phyloP scores from a whole-genome alignment of 2,888 invertebrate species.

The Shargacucullia verbasci region DNA sequence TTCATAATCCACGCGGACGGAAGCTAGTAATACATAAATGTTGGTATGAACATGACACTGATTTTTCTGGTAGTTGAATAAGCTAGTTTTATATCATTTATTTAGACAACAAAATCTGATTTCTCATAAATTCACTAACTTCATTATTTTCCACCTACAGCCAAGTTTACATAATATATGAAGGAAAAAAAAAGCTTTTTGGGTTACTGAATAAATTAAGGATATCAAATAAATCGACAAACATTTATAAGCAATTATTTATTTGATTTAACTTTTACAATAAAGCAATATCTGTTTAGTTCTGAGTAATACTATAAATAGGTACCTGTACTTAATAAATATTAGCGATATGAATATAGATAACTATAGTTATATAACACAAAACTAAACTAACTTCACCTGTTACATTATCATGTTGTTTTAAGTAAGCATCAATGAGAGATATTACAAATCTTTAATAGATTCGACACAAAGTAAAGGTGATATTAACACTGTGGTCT shows the following conservation, averaged over 20 bases:
- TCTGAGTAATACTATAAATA: slow-evolving; percentile 52
- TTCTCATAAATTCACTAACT: too few relatives aligned
- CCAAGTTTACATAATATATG: too few relatives aligned
- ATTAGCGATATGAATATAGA: slow-evolving; percentile 47
- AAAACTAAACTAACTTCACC: slow-evolving; percentile 36
- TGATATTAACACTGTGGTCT: background rate
- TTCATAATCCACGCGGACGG: too few relatives aligned
- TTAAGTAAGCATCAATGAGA: slow-evolving; percentile 12
- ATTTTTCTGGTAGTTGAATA: too few relatives aligned
- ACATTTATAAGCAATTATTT: slow-evolving; percentile 50
- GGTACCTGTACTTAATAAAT: slow-evolving; percentile 54
- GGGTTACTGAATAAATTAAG: background rate
- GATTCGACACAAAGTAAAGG: slow-evolving; percentile 17
- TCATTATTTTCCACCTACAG: too few relatives aligned
- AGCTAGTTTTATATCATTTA: too few relatives aligned
- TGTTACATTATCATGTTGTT: slow-evolving; percentile 28
- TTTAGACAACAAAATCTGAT: too few relatives aligned
- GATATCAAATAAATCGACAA: slow-evolving; percentile 3
- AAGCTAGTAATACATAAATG: too few relatives aligned
- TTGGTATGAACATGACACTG: too few relatives aligned
- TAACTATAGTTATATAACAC: slow-evolving; percentile 39
- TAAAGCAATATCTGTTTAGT: slow-evolving; percentile 56
- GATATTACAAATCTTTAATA: slow-evolving; percentile 8
- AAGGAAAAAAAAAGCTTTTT: too few relatives aligned
- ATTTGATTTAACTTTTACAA: slow-evolving; percentile 59